These are phyloP conservation scores for Phortica magna DNA, from an alignment of 2,888 invertebrate species.

Conservation along the genomic window DNA sequence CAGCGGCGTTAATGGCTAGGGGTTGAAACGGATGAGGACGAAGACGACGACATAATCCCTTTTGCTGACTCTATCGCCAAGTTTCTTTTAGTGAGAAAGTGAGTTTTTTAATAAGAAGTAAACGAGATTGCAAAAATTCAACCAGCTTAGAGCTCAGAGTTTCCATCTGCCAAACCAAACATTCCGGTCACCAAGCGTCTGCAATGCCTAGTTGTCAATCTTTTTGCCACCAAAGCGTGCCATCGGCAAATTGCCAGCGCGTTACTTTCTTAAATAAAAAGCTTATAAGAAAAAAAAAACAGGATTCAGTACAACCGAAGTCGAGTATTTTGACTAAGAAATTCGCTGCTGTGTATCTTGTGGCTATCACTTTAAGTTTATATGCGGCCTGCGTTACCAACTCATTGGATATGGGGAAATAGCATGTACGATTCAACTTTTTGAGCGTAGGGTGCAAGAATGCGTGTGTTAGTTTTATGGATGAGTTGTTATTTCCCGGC, in stretches of 20 bases:
- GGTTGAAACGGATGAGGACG: not conserved
- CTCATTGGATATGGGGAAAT: not conserved
- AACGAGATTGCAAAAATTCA: constrained; percentile 57
- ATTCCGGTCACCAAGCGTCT: constrained; percentile 18
- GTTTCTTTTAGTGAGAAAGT: not conserved
- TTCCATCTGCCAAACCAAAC: not conserved
- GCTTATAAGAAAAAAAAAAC: not conserved
- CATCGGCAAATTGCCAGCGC: constrained; percentile 68
- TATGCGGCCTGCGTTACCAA: not conserved
- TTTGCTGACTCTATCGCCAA: not conserved
- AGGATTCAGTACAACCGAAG: too few relatives aligned
- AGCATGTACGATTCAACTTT: not conserved
- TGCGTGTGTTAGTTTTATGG: not conserved
- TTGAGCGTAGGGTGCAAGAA: not conserved
- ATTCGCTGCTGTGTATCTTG: not conserved
- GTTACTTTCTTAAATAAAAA: not conserved
- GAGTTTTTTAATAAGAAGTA: constrained; percentile 62
- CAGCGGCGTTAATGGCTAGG: not conserved
- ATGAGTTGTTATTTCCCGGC: not conserved
- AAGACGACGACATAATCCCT: not conserved
- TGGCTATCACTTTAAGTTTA: not conserved
- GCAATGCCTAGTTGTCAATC: constrained; percentile 17
- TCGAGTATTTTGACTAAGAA: not conserved
- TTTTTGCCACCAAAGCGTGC: constrained; percentile 47
- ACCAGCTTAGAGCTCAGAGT: not conserved